A percentile compares a stretch with the other conserved stretches of the same genome.
Conservation (phyloP, 2,113 vertebrate genomes). For the Leptodactylus fuscus region DNA sequence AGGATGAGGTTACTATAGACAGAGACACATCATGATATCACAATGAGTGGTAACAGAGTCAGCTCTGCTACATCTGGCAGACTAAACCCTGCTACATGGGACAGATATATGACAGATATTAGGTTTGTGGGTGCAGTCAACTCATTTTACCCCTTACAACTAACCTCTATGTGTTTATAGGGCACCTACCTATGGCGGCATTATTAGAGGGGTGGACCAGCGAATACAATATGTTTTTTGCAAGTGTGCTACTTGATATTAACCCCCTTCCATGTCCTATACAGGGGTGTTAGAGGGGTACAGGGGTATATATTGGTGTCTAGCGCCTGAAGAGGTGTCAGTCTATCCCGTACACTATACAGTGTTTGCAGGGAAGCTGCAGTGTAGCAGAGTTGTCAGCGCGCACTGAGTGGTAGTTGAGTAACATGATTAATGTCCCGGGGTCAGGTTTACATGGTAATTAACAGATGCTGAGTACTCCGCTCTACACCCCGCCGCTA, state of each 20-base stretch:
- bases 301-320: too few relatives aligned
- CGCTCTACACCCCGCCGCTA: neutral
- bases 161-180: neutral
- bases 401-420: neutral
- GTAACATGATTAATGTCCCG: slow-evolving; percentile 23
- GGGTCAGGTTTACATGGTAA: slow-evolving; percentile 36
- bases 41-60: too few relatives aligned
- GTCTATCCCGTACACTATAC: too few relatives aligned
- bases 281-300: neutral
- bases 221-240: neutral
- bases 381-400: neutral
- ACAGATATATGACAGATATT: neutral
- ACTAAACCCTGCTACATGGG: neutral
- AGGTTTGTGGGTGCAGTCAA: neutral
- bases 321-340: too few relatives aligned
- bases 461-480: slow-evolving; percentile 26
- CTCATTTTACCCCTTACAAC: neutral
- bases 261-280: neutral
- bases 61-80: neutral
- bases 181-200: neutral
- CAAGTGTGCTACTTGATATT: too few relatives aligned
- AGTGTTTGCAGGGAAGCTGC: neutral
- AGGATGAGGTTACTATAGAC: neutral
- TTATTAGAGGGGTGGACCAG: neutral
- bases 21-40: too few relatives aligned